phyloP scores from a whole-genome alignment of 2,113 vertebrate species.

The Porphyrio hochstetteri region DNA sequence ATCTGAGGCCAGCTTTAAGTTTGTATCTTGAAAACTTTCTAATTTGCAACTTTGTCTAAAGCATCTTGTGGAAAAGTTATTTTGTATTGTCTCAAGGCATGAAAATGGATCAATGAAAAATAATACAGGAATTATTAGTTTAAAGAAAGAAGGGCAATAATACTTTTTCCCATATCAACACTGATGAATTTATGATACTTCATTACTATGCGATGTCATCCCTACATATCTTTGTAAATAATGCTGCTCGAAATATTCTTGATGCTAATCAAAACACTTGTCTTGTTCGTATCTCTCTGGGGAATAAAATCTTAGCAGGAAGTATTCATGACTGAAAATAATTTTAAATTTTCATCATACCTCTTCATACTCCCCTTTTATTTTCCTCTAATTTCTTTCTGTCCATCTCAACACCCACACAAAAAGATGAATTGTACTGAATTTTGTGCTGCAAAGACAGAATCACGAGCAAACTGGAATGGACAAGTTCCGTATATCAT shows the following conservation, averaged over 20 bases:
- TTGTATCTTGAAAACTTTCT: neutral
- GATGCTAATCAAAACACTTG: slow-evolving; percentile 34
- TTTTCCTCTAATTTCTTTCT: neutral
- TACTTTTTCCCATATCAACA: neutral
- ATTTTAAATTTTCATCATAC: neutral
- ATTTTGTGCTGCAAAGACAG: neutral
- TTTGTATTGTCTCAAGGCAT: neutral
- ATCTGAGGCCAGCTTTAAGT: neutral
- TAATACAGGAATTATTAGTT: neutral
- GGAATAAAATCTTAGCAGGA: neutral
- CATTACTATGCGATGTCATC: neutral
- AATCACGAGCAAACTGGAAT: neutral
- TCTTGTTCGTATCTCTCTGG: neutral
- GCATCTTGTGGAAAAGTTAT: neutral
- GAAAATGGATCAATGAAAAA: neutral
- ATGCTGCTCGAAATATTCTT: neutral
- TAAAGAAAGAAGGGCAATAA: neutral
- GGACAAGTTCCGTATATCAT: neutral
- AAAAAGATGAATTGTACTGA: neutral
- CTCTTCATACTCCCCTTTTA: neutral
- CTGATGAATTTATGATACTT: neutral
- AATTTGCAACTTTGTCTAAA: neutral
- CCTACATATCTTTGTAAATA: neutral
- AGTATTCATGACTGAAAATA: neutral
- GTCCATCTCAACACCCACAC: neutral